Evolutionary conservation across 2,113 vertebrate species (phyloP).

Genomic region (Gracilinanus agilis): DNA sequence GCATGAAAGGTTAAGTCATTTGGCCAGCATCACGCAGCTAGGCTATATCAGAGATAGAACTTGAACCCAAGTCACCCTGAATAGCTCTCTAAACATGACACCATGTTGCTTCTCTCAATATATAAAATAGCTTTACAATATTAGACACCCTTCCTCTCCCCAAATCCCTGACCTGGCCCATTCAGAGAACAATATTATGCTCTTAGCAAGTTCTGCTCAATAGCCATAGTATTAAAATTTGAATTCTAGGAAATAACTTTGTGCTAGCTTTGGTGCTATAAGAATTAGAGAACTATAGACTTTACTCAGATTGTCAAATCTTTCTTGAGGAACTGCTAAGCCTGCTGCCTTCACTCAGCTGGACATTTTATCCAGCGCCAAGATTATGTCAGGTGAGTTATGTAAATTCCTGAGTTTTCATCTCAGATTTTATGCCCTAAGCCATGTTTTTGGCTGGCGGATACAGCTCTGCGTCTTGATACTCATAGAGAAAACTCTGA

Average conservation of each 20-base stretch:
- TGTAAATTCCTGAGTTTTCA: slow-evolving; percentile 69
- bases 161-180: background rate
- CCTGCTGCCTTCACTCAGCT: slow-evolving; percentile 59
- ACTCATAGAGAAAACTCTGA: slow-evolving; percentile 47
- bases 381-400: slow-evolving; percentile 69
- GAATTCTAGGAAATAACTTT: slow-evolving; percentile 10
- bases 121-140: background rate
- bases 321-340: slow-evolving; percentile 17
- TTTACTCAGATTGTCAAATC: slow-evolving; percentile 14
- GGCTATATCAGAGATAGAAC: background rate
- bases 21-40: background rate
- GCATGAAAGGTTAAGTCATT: background rate
- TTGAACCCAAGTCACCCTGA: background rate
- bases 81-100: background rate
- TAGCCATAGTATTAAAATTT: background rate
- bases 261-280: background rate
- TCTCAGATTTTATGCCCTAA: slow-evolving; percentile 51
- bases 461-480: slow-evolving; percentile 43
- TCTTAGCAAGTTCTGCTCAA: slow-evolving; percentile 28
- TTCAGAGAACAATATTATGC: background rate
- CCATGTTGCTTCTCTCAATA: background rate
- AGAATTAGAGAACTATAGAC: background rate
- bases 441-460: slow-evolving; percentile 31
- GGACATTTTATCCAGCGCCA: slow-evolving; percentile 70
- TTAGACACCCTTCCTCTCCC: background rate